Evolutionary conservation across 2,113 vertebrate species (phyloP).

Genomic region (Bubo scandiacus): DNA sequence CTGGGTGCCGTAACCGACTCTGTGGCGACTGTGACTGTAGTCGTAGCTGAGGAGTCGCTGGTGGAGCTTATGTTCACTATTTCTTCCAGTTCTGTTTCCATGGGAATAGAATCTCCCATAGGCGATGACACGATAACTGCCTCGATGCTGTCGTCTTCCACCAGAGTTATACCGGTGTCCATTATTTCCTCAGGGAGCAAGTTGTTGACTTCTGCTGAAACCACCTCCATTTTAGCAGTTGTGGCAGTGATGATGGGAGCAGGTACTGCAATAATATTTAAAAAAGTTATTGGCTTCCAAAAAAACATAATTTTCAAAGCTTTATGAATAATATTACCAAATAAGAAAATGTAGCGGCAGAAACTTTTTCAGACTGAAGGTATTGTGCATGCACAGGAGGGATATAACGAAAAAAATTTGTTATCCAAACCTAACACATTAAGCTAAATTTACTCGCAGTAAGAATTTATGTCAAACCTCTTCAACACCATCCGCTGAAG

Average conservation of each 20-base stretch:
- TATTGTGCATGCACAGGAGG: not conserved
- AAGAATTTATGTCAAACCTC: not conserved
- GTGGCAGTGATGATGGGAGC: slow-evolving; percentile 43
- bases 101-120: slow-evolving; percentile 82
- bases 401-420: accelerated
- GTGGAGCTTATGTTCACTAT: slow-evolving; percentile 76
- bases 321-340: not conserved
- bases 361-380: not conserved
- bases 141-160: slow-evolving; percentile 87
- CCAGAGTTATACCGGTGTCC: slow-evolving; percentile 89
- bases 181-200: slow-evolving; percentile 98
- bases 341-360: not conserved
- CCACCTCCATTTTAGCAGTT: slow-evolving; percentile 88
- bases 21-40: slow-evolving; percentile 43
- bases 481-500: not conserved
- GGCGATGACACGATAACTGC: slow-evolving; percentile 79
- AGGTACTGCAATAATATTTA: slow-evolving; percentile 65
- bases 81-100: slow-evolving; percentile 84
- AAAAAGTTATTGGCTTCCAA: slow-evolving; percentile 18
- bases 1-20: slow-evolving; percentile 71
- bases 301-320: not conserved
- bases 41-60: slow-evolving; percentile 44
- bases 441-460: not conserved
- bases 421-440: not conserved
- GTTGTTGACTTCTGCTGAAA: slow-evolving; percentile 95